A percentile compares a stretch with the other conserved stretches of the same genome.
Evolutionary conservation across 2,113 vertebrate genomes (phyloP).

Genomic region (Neomonachus schauinslandi): DNA sequence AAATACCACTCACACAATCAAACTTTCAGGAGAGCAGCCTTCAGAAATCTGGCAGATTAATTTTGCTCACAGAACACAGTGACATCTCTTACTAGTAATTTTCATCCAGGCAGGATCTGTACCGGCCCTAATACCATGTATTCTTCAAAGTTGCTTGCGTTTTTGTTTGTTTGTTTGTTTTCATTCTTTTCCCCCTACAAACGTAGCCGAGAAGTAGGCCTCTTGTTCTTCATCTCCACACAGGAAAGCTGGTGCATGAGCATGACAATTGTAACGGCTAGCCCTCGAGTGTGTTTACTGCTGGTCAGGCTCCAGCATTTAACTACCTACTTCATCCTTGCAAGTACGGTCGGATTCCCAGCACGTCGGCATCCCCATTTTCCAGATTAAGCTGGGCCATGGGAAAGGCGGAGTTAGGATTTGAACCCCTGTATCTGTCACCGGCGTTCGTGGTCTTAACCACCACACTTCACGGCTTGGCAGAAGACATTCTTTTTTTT

Average conservation of each 20-base stretch:
- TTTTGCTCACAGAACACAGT: conserved; percentile 40
- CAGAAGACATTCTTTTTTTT: background rate
- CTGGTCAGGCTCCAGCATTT: background rate
- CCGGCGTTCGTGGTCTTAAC: too few relatives aligned
- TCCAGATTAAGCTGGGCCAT: background rate
- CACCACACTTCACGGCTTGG: fast-evolving
- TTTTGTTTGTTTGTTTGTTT: background rate
- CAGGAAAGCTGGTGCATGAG: background rate
- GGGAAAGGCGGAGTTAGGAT: background rate
- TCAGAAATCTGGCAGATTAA: conserved; percentile 22
- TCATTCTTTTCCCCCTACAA: background rate
- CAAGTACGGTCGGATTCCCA: background rate
- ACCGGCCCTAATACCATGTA: background rate
- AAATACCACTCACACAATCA: conserved; percentile 61
- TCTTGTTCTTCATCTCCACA: background rate
- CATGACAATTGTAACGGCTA: background rate
- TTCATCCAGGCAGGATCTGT: background rate
- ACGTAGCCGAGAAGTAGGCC: background rate
- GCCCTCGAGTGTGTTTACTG: background rate
- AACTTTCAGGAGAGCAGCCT: conserved; percentile 62
- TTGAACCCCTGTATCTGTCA: fast-evolving
- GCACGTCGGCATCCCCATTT: background rate
- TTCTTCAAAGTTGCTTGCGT: background rate
- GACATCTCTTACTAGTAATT: conserved; percentile 55
- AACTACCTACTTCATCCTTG: background rate